Conservation (phyloP, 2,113 vertebrate species). For the Chamaea fasciata region DNA sequence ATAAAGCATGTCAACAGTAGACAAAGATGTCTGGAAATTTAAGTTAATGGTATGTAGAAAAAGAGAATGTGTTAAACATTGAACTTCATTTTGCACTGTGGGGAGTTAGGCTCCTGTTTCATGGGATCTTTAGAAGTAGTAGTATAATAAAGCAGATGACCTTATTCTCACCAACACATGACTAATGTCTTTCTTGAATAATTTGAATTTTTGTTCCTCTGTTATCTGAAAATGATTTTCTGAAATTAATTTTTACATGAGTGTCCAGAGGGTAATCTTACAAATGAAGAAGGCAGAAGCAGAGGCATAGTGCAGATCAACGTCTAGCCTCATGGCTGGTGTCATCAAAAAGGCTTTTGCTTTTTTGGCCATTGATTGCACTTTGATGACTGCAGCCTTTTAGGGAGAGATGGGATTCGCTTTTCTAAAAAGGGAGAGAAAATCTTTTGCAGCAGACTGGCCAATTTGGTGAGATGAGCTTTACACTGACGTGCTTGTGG, state of each 20-base stretch:
- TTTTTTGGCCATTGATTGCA: background rate
- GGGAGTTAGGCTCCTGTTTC: background rate
- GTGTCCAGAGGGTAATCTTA: background rate
- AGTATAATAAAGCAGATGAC: background rate
- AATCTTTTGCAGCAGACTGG: background rate
- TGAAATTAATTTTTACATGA: background rate
- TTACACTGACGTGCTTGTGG: background rate
- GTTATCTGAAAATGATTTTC: background rate
- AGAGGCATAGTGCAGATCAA: background rate
- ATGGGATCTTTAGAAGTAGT: background rate
- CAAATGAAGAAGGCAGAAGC: background rate
- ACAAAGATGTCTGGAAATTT: background rate
- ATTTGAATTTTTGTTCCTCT: background rate
- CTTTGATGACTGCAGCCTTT: background rate
- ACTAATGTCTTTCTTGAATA: background rate
- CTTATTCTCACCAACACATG: background rate
- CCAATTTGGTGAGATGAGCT: background rate
- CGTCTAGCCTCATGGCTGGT: background rate
- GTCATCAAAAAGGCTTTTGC: background rate
- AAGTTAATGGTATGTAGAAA: background rate
- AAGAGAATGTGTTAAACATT: background rate
- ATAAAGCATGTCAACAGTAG: background rate
- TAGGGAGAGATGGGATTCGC: background rate
- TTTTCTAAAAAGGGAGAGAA: background rate
- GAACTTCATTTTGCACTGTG: background rate